Evolutionary conservation across 1,140 invertebrate genomes (phyloP).

Genomic region (Carposina sasakii): DNA sequence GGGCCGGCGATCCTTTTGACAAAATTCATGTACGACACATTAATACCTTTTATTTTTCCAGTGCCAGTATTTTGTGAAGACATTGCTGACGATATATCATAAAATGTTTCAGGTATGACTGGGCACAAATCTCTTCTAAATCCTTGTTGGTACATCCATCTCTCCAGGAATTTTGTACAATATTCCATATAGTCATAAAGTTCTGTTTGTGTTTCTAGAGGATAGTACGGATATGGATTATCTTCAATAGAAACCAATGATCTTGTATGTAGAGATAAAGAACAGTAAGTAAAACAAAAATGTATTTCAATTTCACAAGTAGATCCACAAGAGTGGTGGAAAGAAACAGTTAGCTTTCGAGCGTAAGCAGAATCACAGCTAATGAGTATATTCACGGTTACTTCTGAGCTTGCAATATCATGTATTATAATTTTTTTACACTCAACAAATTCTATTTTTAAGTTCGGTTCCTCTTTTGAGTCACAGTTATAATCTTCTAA

Average conservation of each 20-base stretch:
- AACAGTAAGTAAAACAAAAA: conserved; percentile 57
- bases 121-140: conserved; percentile 61
- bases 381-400: conserved; percentile 37
- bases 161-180: conserved; percentile 48
- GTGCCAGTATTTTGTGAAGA: conserved; percentile 30
- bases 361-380: conserved; percentile 30
- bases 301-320: conserved; percentile 49
- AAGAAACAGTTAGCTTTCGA: conserved; percentile 33
- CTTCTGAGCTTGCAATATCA: conserved; percentile 25
- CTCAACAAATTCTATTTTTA: conserved; percentile 37
- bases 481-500: conserved; percentile 38
- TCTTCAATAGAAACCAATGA: conserved; percentile 30
- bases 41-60: conserved; percentile 50
- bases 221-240: conserved; percentile 59
- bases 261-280: conserved; percentile 47
- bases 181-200: conserved; percentile 48
- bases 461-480: conserved; percentile 38
- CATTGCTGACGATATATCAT: conserved; percentile 45
- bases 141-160: conserved; percentile 65
- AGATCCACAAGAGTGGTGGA: conserved; percentile 44
- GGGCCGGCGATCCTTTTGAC: conserved; percentile 53
- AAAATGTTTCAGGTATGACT: conserved; percentile 56
- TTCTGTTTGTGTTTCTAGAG: conserved; percentile 30
- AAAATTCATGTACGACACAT: conserved; percentile 58
- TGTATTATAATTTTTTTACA: conserved; percentile 18